Conservation (phyloP, 2,888 invertebrate species). For the Chalcosyrphus nemorum region DNA sequence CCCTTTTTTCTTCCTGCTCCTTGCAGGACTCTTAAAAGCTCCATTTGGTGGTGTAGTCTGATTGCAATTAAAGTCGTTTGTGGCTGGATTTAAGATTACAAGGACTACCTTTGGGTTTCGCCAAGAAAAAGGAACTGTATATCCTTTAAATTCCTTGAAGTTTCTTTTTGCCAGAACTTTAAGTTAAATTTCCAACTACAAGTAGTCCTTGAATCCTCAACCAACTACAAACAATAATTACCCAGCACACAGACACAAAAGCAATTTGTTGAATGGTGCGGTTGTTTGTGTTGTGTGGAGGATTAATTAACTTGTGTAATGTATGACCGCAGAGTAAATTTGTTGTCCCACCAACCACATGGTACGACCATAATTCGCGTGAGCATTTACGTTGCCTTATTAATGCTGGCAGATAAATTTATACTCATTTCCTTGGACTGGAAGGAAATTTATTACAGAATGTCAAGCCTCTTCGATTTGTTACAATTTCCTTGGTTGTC, state of each 20-base stretch:
- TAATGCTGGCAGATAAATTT: neutral
- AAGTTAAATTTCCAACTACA: too few relatives aligned
- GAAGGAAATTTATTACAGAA: neutral
- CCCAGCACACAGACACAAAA: neutral
- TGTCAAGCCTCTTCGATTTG: constrained; percentile 1
- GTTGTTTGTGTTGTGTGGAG: neutral
- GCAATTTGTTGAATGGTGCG: constrained; percentile 3
- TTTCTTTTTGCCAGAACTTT: too few relatives aligned
- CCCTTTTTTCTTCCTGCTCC: neutral
- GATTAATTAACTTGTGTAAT: constrained; percentile 25
- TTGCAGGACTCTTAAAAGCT: neutral
- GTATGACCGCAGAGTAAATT: neutral
- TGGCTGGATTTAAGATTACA: constrained; percentile 1
- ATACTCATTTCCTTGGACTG: neutral
- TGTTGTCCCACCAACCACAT: neutral
- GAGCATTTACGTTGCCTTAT: neutral
- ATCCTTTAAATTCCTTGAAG: too few relatives aligned
- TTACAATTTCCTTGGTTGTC: constrained; percentile 22
- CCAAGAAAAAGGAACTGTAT: too few relatives aligned
- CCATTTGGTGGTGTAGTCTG: neutral
- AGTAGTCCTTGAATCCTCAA: neutral
- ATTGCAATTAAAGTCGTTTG: constrained; percentile 18
- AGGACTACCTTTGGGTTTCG: neutral
- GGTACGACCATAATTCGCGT: neutral
- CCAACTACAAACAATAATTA: constrained; percentile 8